Percentiles rank a stretch among this genome's conserved stretches.
Conservation (phyloP, 2,113 vertebrate species). For the Anoplopoma fimbria region DNA sequence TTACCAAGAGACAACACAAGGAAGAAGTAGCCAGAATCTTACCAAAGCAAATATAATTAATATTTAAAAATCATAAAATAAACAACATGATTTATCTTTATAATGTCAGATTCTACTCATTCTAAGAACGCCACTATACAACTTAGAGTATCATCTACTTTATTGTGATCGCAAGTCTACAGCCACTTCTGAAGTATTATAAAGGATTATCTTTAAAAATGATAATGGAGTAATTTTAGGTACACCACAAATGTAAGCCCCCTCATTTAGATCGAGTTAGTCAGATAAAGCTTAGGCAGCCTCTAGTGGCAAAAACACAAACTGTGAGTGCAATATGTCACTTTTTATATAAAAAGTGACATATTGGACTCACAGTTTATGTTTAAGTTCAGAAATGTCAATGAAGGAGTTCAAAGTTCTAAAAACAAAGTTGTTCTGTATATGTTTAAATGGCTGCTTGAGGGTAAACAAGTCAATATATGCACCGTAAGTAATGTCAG, state of each 20-base stretch:
- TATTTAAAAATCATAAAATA: neutral
- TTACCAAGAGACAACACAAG: neutral
- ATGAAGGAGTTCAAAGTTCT: neutral
- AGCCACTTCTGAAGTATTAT: neutral
- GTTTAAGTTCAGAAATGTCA: no score
- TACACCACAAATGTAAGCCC: neutral
- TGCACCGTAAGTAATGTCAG: neutral
- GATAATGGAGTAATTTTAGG: neutral
- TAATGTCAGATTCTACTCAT: neutral
- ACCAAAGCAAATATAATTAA: neutral
- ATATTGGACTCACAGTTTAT: no score
- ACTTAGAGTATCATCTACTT: neutral
- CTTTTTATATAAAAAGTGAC: no score
- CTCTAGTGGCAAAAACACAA: neutral
- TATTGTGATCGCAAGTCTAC: neutral
- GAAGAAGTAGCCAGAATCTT: neutral
- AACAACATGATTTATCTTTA: neutral
- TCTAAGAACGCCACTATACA: no score
- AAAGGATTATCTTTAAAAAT: neutral
- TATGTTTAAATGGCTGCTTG: no score
- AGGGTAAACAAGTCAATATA: conserved; percentile 1
- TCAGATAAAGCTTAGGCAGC: neutral
- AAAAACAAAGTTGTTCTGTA: neutral
- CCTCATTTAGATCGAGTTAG: neutral
- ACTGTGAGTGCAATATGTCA: neutral